Conservation (phyloP, 2,797 vertebrate genomes). For the Muscicapa comitata region DNA sequence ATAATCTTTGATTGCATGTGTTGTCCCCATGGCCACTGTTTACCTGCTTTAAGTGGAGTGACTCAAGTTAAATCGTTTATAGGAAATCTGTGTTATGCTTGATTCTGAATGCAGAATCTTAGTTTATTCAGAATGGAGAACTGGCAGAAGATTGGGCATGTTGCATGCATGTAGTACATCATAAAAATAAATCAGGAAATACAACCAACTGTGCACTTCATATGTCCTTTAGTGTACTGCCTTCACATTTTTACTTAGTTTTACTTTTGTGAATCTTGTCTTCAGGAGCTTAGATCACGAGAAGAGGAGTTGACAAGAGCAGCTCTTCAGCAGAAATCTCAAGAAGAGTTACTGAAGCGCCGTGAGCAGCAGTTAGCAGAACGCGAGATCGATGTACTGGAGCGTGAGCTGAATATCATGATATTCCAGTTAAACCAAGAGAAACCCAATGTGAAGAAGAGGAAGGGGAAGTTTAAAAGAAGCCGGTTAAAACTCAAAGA, state of each 20-base stretch:
- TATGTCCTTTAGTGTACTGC: not conserved
- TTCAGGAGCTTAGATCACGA: constrained; percentile 89
- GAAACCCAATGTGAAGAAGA: constrained; percentile 92
- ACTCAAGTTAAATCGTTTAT: not conserved
- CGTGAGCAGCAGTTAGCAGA: constrained; percentile 92
- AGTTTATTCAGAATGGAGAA: not conserved
- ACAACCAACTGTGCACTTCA: not conserved
- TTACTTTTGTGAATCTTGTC: not conserved
- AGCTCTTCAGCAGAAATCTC: constrained; percentile 92
- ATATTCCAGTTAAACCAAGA: constrained; percentile 96
- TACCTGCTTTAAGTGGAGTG: not conserved
- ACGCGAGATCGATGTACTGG: constrained; percentile 91
- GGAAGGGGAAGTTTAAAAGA: constrained; percentile 93
- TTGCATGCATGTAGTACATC: not conserved
- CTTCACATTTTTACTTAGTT: not conserved
- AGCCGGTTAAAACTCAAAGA: constrained; percentile 92
- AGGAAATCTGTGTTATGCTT: not conserved
- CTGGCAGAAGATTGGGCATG: not conserved
- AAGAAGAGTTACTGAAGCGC: constrained; percentile 88
- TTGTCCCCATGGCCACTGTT: not conserved
- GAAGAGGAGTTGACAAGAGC: constrained; percentile 92
- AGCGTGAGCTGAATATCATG: constrained; percentile 92
- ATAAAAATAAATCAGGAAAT: not conserved
- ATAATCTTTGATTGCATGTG: not conserved
- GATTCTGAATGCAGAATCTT: not conserved